Percentiles rank a stretch among this genome's conserved stretches.
Evolutionary conservation across 2,888 invertebrate species (phyloP).

Genomic region (Beris chalybata): DNA sequence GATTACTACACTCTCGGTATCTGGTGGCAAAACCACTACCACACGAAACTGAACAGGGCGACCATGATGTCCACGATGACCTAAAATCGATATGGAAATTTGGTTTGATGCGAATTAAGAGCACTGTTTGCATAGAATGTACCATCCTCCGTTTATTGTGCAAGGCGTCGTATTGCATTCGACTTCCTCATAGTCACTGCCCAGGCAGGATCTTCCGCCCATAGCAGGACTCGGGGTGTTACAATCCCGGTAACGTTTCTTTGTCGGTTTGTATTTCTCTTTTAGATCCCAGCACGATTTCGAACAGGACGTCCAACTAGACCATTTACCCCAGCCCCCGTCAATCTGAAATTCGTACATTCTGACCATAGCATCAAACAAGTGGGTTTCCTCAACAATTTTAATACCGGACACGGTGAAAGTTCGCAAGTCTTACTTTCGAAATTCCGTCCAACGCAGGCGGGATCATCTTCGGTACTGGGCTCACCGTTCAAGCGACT

Average conservation of each 20-base stretch:
- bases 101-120: neutral
- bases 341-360: conserved; percentile 42
- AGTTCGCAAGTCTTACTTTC: conserved; percentile 34
- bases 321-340: conserved; percentile 56
- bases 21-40: conserved; percentile 48
- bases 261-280: conserved; percentile 46
- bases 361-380: too few relatives aligned
- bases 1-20: conserved; percentile 48
- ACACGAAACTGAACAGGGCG: conserved; percentile 51
- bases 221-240: conserved; percentile 52
- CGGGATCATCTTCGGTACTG: conserved; percentile 14
- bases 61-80: conserved; percentile 53
- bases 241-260: conserved; percentile 54
- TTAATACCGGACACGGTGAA: conserved; percentile 36
- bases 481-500: conserved; percentile 33
- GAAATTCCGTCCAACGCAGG: conserved; percentile 28
- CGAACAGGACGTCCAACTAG: conserved; percentile 56
- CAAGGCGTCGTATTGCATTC: conserved; percentile 54
- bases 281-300: conserved; percentile 50
- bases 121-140: conserved; percentile 21
- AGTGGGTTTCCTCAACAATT: neutral
- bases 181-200: conserved; percentile 51
- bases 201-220: conserved; percentile 55
- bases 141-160: conserved; percentile 56
- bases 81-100: conserved; percentile 41